Evolutionary conservation across 1,140 invertebrate genomes (phyloP).

Genomic region (Formica selysi): DNA sequence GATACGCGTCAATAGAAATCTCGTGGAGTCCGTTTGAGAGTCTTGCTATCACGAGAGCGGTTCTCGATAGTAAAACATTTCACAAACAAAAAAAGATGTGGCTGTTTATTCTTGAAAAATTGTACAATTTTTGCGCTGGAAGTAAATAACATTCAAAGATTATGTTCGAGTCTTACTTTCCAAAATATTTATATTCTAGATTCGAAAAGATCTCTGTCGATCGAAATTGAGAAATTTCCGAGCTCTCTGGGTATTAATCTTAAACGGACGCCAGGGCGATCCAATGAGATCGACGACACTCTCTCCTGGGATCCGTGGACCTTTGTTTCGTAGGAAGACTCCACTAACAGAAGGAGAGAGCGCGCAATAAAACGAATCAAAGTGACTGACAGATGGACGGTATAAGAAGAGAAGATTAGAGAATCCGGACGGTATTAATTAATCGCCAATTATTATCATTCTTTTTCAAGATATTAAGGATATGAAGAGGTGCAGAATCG

Average conservation of each 20-base stretch:
- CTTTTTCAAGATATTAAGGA: constrained; percentile 70
- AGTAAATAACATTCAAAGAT: background rate
- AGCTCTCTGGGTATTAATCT: background rate
- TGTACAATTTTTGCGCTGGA: background rate
- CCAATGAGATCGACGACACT: background rate
- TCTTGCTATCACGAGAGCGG: background rate
- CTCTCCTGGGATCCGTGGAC: constrained; percentile 30
- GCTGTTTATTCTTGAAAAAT: background rate
- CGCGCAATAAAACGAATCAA: constrained; percentile 38
- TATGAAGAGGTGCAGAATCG: constrained; percentile 67
- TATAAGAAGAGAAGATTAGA: constrained; percentile 36
- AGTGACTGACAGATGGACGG: constrained; percentile 23
- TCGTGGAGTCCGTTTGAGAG: constrained; percentile 12
- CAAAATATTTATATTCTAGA: constrained; percentile 5
- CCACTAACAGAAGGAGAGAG: constrained; percentile 5
- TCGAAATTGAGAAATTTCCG: background rate
- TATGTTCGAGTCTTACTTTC: background rate
- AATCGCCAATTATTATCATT: constrained; percentile 72
- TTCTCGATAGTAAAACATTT: background rate
- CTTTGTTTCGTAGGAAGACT: constrained; percentile 43
- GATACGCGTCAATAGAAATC: background rate
- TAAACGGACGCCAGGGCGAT: constrained; percentile 5
- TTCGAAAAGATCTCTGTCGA: background rate
- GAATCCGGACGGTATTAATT: constrained; percentile 59
- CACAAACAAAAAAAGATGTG: background rate